phyloP scores from a whole-genome alignment of 2,113 vertebrate species.

The Hippocampus guttulatus region DNA sequence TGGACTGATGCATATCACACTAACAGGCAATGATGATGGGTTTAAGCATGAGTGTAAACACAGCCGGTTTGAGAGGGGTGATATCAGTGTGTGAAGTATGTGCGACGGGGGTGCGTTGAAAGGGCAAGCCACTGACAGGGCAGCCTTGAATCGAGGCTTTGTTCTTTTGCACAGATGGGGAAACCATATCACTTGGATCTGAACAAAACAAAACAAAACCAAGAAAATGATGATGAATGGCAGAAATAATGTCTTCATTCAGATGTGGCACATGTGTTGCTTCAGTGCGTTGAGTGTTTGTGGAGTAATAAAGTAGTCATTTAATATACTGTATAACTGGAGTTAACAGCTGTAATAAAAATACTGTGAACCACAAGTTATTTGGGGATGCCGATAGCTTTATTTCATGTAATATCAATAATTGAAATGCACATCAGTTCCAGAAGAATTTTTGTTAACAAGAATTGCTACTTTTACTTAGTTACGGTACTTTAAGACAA shows the following conservation, averaged over 20 bases:
- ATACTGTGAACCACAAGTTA: no score
- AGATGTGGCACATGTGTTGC: not conserved
- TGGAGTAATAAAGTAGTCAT: no score
- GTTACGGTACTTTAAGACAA: no score
- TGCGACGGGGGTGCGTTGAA: constrained; percentile 21
- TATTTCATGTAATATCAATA: no score
- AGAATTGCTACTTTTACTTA: no score
- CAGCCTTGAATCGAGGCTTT: constrained; percentile 3
- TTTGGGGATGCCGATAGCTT: no score
- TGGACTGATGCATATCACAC: not conserved
- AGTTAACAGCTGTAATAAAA: no score
- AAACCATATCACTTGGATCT: constrained; percentile 7
- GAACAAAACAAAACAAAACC: not conserved
- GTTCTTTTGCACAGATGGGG: constrained; percentile 10
- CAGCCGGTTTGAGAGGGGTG: constrained; percentile 11
- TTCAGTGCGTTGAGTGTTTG: not conserved
- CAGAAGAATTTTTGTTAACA: no score
- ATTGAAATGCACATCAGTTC: no score
- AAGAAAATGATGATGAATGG: not conserved
- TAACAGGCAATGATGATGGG: constrained; percentile 12
- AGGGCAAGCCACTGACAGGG: constrained; percentile 17
- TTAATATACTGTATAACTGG: no score
- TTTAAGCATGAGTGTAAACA: constrained; percentile 18
- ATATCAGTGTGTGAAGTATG: constrained; percentile 23
- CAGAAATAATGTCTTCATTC: not conserved